phyloP scores from a whole-genome alignment of 2,113 vertebrate genomes.

The Polypterus bichir region DNA sequence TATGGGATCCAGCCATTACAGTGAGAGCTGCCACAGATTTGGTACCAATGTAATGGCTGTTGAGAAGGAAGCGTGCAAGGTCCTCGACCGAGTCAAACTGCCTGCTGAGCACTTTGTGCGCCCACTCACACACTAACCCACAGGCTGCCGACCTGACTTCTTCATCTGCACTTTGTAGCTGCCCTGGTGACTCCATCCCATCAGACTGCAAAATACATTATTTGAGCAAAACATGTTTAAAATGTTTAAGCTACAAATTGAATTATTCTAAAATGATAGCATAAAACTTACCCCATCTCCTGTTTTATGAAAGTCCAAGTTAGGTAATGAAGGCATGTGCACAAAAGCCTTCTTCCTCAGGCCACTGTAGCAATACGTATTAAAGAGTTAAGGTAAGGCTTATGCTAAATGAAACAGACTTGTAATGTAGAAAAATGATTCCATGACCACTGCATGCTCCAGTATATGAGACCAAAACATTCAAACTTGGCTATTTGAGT shows the following conservation, averaged over 20 bases:
- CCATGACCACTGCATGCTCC: too few species aligned
- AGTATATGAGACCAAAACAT: too few species aligned
- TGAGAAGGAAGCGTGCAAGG: constrained; percentile 87
- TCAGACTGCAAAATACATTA: constrained; percentile 62
- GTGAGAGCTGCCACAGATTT: constrained; percentile 92
- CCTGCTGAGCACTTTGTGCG: constrained; percentile 93
- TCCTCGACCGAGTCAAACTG: constrained; percentile 89
- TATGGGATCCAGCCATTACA: constrained; percentile 76
- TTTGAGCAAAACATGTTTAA: neutral
- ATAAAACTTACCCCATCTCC: constrained; percentile 71
- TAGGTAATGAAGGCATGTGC: constrained; percentile 89
- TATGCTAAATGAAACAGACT: neutral
- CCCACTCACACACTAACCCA: constrained; percentile 93
- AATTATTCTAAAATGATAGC: neutral
- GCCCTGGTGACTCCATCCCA: constrained; percentile 63
- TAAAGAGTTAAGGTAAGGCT: constrained; percentile 66
- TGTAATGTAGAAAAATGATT: neutral
- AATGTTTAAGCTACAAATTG: neutral
- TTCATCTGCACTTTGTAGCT: constrained; percentile 73
- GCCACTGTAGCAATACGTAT: constrained; percentile 96
- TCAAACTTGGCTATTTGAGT: too few species aligned
- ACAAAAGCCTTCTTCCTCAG: constrained; percentile 92
- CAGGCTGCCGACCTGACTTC: constrained; percentile 85
- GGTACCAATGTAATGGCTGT: constrained; percentile 92
- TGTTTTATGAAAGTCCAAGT: constrained; percentile 82